Conservation (phyloP, 2,113 vertebrate species). For the Trachemys scripta region DNA sequence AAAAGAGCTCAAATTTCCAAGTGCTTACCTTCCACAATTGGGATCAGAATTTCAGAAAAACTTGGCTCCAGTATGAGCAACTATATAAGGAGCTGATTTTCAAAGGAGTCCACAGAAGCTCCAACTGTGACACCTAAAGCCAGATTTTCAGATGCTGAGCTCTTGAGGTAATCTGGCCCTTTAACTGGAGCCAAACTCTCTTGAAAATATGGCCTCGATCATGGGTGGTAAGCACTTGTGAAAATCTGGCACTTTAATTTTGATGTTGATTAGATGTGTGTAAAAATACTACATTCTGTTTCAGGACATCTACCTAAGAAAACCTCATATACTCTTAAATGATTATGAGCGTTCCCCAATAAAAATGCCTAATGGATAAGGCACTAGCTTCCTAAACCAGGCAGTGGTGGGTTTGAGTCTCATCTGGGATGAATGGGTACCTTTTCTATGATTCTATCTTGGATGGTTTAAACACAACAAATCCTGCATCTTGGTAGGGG, state of each 20-base stretch:
- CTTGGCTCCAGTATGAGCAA: not conserved
- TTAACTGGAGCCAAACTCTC: not conserved
- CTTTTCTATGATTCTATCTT: not conserved
- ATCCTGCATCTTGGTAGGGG: not conserved
- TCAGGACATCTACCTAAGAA: not conserved
- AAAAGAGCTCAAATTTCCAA: conserved; percentile 30
- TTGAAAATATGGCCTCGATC: not conserved
- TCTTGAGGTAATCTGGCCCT: not conserved
- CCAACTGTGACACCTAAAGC: rapidly evolving
- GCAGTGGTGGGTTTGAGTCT: too few relatives aligned
- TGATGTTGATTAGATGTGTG: not conserved
- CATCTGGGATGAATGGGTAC: not conserved
- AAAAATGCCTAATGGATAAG: not conserved
- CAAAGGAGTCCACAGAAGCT: not conserved
- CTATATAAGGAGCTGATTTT: not conserved
- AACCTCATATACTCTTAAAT: not conserved
- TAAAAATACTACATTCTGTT: not conserved
- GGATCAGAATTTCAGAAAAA: not conserved
- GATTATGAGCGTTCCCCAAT: not conserved
- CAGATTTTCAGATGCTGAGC: not conserved
- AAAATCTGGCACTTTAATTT: not conserved
- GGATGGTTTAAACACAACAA: not conserved
- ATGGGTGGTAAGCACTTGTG: not conserved
- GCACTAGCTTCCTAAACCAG: not conserved
- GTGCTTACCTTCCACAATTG: not conserved